Conservation (phyloP, 2,113 vertebrate genomes). For the Thamnophis sirtalis region DNA sequence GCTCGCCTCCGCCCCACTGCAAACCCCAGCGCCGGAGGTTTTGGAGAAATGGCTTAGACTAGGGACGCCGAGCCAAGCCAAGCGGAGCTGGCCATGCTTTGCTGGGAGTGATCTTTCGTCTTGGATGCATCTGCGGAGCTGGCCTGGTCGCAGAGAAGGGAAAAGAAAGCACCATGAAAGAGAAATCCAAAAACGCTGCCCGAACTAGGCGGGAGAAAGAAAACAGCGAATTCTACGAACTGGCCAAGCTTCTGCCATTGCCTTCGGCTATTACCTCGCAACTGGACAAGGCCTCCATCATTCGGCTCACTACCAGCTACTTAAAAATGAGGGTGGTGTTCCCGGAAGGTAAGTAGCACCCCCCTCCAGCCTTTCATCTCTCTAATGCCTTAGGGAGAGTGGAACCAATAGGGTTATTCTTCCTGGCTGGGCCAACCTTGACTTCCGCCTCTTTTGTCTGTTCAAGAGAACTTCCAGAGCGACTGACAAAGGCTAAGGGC, state of each 20-base stretch:
- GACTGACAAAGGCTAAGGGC: too few relatives aligned
- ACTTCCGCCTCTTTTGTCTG: not conserved
- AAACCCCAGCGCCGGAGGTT: slow-evolving; percentile 30
- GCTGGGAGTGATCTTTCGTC: slow-evolving; percentile 28
- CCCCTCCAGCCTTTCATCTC: not conserved
- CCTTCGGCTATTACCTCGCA: slow-evolving; percentile 98
- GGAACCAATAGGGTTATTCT: too few relatives aligned
- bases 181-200: slow-evolving; percentile 98
- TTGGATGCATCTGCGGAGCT: slow-evolving; percentile 76
- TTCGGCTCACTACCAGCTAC: slow-evolving; percentile 96
- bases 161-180: slow-evolving; percentile 85
- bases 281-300: slow-evolving; percentile 98
- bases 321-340: slow-evolving; percentile 96
- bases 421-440: not conserved
- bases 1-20: not conserved
- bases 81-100: not conserved
- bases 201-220: slow-evolving; percentile 97
- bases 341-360: slow-evolving; percentile 84
- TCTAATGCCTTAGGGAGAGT: not conserved
- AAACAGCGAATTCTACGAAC: slow-evolving; percentile 98
- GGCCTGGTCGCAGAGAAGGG: slow-evolving; percentile 62
- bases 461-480: not conserved
- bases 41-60: slow-evolving; percentile 35
- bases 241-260: slow-evolving; percentile 94
- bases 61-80: not conserved